These are phyloP conservation scores for Blastomussa wellsi DNA, from an alignment of 92 coral and sea anemone species.

Conservation along the genomic window DNA sequence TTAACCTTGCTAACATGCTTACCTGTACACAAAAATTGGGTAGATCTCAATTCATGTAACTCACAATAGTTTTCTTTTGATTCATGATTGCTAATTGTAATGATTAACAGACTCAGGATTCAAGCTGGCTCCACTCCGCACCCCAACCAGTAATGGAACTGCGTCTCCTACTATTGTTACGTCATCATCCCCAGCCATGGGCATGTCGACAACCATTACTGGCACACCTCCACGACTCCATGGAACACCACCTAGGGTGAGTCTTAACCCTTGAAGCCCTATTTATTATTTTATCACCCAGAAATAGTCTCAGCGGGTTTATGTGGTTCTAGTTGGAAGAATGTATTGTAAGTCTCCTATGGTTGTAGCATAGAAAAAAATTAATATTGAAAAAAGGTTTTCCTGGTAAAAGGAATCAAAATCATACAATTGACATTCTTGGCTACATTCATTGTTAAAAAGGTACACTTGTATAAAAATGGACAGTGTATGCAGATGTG, in stretches of 20 bases:
- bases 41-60: background rate
- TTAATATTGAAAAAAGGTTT: no score
- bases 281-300: no score
- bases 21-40: no score
- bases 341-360: background rate
- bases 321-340: background rate
- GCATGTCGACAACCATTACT: constrained; percentile 19
- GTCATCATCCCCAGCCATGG: constrained; percentile 29
- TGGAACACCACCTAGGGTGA: constrained; percentile 40
- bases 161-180: constrained; percentile 19
- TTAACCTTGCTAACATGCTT: no score
- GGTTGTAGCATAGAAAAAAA: no score
- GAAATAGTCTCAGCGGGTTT: background rate
- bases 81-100: background rate
- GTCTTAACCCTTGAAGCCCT: background rate
- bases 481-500: no score
- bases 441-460: no score
- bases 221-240: constrained; percentile 29
- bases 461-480: no score
- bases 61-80: background rate
- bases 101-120: constrained; percentile 55
- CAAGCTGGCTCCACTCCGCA: constrained; percentile 36
- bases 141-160: background rate
- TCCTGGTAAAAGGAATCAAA: no score
- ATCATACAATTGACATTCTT: no score